A percentile compares a stretch with the other conserved stretches of the same genome.
phyloP scores from a whole-genome alignment of 2,113 vertebrate genomes.

The Plectropomus leopardus region DNA sequence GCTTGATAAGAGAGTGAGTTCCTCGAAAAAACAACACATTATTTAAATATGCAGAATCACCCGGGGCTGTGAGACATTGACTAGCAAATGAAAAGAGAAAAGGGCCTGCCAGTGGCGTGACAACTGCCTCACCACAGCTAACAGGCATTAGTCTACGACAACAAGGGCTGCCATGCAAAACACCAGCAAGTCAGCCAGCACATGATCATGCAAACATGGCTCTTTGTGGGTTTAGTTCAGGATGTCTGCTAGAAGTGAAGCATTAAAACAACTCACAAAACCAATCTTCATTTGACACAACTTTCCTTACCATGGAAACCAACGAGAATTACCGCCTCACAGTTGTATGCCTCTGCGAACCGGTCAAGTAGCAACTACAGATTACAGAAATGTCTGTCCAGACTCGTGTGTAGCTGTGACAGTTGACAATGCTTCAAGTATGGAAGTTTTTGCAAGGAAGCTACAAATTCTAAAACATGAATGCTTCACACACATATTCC shows the following conservation, averaged over 20 bases:
- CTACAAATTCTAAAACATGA: too few relatives aligned
- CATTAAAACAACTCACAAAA: background rate
- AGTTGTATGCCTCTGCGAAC: too few relatives aligned
- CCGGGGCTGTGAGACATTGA: slow-evolving; percentile 67
- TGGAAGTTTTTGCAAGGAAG: too few relatives aligned
- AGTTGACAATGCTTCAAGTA: too few relatives aligned
- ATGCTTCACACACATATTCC: too few relatives aligned
- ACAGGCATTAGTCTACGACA: slow-evolving; percentile 4
- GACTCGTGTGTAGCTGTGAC: too few relatives aligned
- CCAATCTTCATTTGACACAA: background rate
- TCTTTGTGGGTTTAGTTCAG: background rate
- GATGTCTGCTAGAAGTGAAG: background rate
- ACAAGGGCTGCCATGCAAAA: slow-evolving; percentile 58
- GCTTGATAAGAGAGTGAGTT: slow-evolving; percentile 61
- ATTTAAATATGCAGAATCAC: slow-evolving; percentile 65
- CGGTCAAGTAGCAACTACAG: too few relatives aligned
- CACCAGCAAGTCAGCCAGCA: slow-evolving; percentile 18
- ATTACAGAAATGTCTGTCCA: too few relatives aligned
- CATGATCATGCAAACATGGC: slow-evolving; percentile 55
- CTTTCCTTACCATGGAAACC: background rate
- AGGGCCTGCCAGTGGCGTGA: slow-evolving; percentile 47
- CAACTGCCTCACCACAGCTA: slow-evolving; percentile 27
- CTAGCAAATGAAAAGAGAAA: slow-evolving; percentile 72
- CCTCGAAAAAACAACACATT: slow-evolving; percentile 58
- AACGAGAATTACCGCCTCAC: too few relatives aligned